A percentile compares a stretch with the other conserved stretches of the same genome.
These are phyloP conservation scores for Aythya fuligula DNA, from an alignment of 2,797 vertebrate genomes.

Conservation along the genomic window DNA sequence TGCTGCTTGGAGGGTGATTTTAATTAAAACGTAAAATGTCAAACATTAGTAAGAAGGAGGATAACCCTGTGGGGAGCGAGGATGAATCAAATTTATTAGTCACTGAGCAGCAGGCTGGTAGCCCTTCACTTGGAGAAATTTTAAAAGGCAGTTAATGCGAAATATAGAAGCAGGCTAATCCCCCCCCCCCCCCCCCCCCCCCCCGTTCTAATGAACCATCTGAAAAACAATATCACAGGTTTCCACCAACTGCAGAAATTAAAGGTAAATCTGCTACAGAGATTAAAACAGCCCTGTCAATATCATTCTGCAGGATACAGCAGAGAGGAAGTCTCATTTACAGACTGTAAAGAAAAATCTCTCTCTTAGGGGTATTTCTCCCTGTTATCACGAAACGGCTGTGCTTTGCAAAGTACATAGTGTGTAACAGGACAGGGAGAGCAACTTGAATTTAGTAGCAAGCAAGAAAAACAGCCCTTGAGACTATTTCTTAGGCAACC, in stretches of 20 bases:
- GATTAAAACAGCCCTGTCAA: neutral
- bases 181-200: neutral
- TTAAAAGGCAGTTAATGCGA: conserved; percentile 42
- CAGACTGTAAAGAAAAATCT: conserved; percentile 15
- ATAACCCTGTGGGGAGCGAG: conserved; percentile 66
- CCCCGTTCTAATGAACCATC: neutral
- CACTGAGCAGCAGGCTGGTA: conserved; percentile 74
- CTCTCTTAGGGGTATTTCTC: conserved; percentile 8
- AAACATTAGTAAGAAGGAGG: conserved; percentile 75
- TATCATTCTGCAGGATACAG: neutral
- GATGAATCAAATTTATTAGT: conserved; percentile 78
- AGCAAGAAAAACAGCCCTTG: neutral
- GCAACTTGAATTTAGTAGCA: neutral
- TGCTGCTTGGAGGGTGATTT: conserved; percentile 76
- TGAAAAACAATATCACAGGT: conserved; percentile 13
- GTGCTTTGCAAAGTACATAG: neutral
- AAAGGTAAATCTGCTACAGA: conserved; percentile 25
- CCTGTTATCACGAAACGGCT: neutral
- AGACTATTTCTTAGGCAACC: neutral
- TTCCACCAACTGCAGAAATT: conserved; percentile 30
- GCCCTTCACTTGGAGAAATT: conserved; percentile 59
- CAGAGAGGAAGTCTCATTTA: conserved; percentile 9
- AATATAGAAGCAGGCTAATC: conserved; percentile 37
- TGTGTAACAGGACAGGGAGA: neutral
- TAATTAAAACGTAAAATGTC: conserved; percentile 81